phyloP scores from a whole-genome alignment of 2,888 invertebrate genomes.

The Hanleya hanleyi region DNA sequence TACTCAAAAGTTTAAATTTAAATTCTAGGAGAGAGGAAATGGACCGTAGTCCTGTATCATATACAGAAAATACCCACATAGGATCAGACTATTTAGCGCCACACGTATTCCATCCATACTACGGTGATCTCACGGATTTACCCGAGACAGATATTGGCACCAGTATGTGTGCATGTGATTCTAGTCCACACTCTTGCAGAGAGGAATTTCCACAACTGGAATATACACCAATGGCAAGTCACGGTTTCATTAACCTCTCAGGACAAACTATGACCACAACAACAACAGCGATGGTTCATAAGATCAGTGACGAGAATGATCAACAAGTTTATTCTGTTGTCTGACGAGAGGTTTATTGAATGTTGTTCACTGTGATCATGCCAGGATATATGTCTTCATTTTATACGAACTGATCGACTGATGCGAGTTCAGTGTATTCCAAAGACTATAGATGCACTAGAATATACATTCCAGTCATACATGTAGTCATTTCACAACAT shows the following conservation, averaged over 20 bases:
- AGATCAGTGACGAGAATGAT: neutral
- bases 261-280: neutral
- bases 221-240: neutral
- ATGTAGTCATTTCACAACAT: too few species aligned
- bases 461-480: too few species aligned
- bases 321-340: slow-evolving; percentile 8
- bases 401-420: too few species aligned
- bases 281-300: slow-evolving; percentile 6
- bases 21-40: neutral
- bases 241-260: neutral
- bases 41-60: neutral
- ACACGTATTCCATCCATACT: neutral
- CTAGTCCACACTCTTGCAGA: neutral
- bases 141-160: neutral
- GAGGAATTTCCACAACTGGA: neutral
- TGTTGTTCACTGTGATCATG: neutral
- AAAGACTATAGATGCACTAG: too few species aligned
- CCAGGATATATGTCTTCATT: too few species aligned
- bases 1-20: neutral
- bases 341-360: neutral
- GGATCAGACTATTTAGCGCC: slow-evolving; percentile 9
- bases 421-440: too few species aligned
- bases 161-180: neutral
- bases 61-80: neutral
- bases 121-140: neutral